These are phyloP conservation scores for Steinernema khuongi DNA, from an alignment of 1,140 invertebrate genomes.

Conservation along the genomic window DNA sequence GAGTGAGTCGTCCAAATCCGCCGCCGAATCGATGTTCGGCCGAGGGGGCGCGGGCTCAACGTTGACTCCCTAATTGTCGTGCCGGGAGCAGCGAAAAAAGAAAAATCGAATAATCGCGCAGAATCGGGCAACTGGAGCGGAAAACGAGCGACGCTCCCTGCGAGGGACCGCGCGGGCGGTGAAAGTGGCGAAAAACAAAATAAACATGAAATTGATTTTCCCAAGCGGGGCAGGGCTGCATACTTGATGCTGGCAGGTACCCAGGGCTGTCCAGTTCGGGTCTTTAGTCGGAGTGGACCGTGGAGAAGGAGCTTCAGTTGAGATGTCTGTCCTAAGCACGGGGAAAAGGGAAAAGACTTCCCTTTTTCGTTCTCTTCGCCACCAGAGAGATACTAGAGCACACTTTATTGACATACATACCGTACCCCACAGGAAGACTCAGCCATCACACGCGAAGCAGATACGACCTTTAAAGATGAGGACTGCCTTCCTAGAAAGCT, in stretches of 20 bases:
- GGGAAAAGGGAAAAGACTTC: too few species aligned
- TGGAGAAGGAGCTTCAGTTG: too few species aligned
- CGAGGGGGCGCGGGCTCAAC: not conserved
- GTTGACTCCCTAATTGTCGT: not conserved
- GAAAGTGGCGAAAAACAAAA: not conserved
- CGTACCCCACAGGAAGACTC: too few species aligned
- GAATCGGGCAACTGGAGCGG: not conserved
- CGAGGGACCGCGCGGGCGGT: not conserved
- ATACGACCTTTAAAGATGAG: too few species aligned
- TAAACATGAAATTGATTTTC: not conserved
- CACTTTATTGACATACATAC: too few species aligned
- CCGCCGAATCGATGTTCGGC: constrained; percentile 4
- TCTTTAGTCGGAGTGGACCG: too few species aligned
- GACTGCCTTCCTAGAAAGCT: too few species aligned
- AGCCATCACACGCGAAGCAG: too few species aligned
- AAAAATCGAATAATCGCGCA: not conserved
- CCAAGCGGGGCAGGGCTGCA: not conserved
- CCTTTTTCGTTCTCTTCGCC: too few species aligned
- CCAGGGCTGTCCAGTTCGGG: too few species aligned
- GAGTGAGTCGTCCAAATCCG: not conserved
- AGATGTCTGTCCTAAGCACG: too few species aligned
- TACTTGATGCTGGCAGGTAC: not conserved
- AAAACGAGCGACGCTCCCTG: not conserved
- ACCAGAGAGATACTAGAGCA: too few species aligned
- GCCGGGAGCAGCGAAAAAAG: not conserved